Evolutionary conservation across 2,888 invertebrate species (phyloP).

Genomic region (Dione vanillae): DNA sequence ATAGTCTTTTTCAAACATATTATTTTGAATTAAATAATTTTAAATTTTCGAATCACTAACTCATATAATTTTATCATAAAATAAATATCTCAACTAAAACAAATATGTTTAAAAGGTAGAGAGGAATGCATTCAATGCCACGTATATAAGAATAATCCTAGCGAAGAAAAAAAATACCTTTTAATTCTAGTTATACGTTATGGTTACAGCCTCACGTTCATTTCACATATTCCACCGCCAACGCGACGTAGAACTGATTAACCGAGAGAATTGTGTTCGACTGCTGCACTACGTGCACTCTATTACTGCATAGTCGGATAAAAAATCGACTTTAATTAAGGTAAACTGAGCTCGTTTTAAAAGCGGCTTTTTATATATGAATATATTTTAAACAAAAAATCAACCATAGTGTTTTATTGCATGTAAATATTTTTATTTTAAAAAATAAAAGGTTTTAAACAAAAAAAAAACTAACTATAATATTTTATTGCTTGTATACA

Average conservation of each 20-base stretch:
- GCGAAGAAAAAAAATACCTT: conserved; percentile 5
- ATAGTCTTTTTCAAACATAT: no score
- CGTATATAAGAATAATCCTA: background rate
- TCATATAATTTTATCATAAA: no score
- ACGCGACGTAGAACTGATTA: conserved; percentile 43
- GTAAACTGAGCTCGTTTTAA: conserved; percentile 21
- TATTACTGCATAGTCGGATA: conserved; percentile 22
- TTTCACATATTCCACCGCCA: conserved; percentile 22
- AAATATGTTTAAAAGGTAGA: no score
- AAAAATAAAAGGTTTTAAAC: background rate
- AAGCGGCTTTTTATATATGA: conserved; percentile 1
- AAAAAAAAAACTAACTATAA: no score
- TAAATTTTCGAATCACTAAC: no score
- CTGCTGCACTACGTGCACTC: conserved; percentile 22
- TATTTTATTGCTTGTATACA: no score
- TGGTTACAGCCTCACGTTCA: conserved; percentile 18
- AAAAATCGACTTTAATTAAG: conserved; percentile 29
- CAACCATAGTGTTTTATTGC: background rate
- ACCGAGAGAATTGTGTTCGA: conserved; percentile 34
- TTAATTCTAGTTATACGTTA: conserved; percentile 9
- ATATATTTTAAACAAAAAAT: conserved; percentile 10
- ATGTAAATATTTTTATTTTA: conserved; percentile 1
- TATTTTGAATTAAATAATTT: no score
- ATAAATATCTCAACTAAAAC: no score
- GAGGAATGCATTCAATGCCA: background rate